Evolutionary conservation across 2,888 invertebrate species (phyloP), one percentile per base, ranked within the genome.

Genomic region (Tineola bisselliella): DNA sequence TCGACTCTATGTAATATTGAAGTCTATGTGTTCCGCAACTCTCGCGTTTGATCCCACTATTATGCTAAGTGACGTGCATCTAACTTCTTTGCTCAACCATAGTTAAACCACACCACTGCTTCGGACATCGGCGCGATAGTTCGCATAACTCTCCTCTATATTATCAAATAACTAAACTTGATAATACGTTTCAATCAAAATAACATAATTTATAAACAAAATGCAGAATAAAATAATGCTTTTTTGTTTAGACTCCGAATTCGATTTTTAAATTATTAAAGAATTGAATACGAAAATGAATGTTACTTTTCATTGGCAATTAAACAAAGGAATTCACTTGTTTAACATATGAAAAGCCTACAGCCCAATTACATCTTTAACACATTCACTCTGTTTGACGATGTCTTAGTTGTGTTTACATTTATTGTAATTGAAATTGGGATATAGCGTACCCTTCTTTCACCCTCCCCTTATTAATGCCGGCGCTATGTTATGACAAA

Each of bases 61-160:
- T 79, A 80, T 77, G 77, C 70, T 79, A 81, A 83, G 81, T 82
- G 81, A 82, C 73, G 78, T 79, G 77, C 19, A 56, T 19, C 71
- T 76, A 82, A 83, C 79, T 82, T 83, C 81, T 83, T 81, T 80
- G 78, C 73, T 58, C 33, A 58, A 31, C 59, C 52, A 52, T 58
- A 58, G 13, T 58, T 56, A 56, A 48, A 58, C 62, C 38, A 43
- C 57, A 38, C 69, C 25, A 65, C 69, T 63, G 66, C 63, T 65
- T 69, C 75, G 79, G 77, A 77, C 79, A 81, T 77, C 70, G 74
- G 69, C 31, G 69, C 73, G 75, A 79, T 82, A 79, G 76, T 75
- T 78, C 70, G 70, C 70, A 69, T 75, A 76, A 73, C 75, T 74
- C 70, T 66, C 25, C 44, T 68, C 67, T 69, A 63, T 66, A 68